Base-by-base conservation (phyloP, 2,113 vertebrate genomes). In the Camarhynchus parvulus region DNA sequence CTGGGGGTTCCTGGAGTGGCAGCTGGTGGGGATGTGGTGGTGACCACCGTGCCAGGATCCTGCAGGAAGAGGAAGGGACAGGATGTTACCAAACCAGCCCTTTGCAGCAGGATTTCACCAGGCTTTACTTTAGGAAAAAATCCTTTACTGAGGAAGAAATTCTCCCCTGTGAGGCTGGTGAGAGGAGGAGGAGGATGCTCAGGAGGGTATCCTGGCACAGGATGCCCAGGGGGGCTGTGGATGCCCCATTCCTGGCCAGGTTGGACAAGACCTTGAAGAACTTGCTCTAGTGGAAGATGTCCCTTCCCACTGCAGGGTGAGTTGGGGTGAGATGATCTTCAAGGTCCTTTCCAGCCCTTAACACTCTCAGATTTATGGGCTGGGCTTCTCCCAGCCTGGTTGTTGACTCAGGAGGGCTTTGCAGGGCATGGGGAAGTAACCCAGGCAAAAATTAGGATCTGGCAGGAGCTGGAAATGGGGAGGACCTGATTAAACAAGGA, bases 371-470 rank as follows among this genome's bases (percentile, higher is more conserved):
- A 39, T 46, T 75, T 46, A 24, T 4, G 25, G 20, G 23, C n/a
- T 79, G 30, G 16, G 31, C 59, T 81, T 63, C 73, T 91, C 39
- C 39, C 13, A 1, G 5, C 20, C 33, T 33, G 39, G 30, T 1
- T 4, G 0, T 28, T 83, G 25, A 10, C 24, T 47, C 37, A 37
- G 59, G 4, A 74, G 41, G 7, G 17, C 12, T 7, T 87, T 56
- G 15, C 21, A 69, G 46, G 61, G 16, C 7, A 13, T 14, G 6
- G 9, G 6, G 33, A 56, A 67, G 24, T 1, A 18, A 14, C 37
- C 24, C 0, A 0, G 25, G 24, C 10, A 30, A 89, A 74, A 25
- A 44, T 24, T 1, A 30, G 58, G 27, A 35, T 33, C 10, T 4
- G 2, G 24, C 15, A 68, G 27, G 35, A 20, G 28, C 37, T 58